Base-by-base conservation (phyloP, 2,113 vertebrate genomes). In the Sinocyclocheilus maitianheensis region DNA sequence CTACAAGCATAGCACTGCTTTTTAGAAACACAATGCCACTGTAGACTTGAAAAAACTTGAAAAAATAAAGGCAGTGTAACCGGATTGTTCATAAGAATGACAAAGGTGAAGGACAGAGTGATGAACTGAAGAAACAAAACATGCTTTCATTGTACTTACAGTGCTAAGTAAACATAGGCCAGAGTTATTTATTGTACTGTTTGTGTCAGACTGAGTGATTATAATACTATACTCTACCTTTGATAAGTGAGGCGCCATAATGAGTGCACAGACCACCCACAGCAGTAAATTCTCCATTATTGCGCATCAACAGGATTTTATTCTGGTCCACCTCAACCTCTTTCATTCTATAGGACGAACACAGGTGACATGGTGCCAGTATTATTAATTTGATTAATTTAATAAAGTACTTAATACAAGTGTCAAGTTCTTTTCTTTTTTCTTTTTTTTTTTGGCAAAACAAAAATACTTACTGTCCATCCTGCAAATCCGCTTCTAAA, bases 201-300 rank as follows among this genome's bases (percentile, higher is more conserved):
- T 58, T 62, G 51, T 84, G 65, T 63, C 81, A 30, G 22, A n/a
- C 3, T 90, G 43, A 43, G 43, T 43, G 43, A 43, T 43, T 43
- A 43, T 43, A 8, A 43, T 7, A 43, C 43, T 43, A 43, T 43
- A 43, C 43, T 43, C 43, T 9, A 97, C 97, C 97, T 95, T 96
- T 96, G 84, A 93, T 89, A 40, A 98, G 94, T 0, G 96, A 96
- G 4, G 94, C 96, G 0, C 93, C 95, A 0, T 95, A 96, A 81
- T 98, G 97, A 8, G 96, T 91, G 77, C 97, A 98, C 72, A n/a
- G 91, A 92, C 92, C 94, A 67, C 97, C 96, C n/a, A 97, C 76
- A 5, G 97, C 97, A 0, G 86, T 92, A 92, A 96, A 96, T 86
- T 91, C 91, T 63, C 90, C 95, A 69, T 85, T 88, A 24, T 89